Evolutionary conservation across 2,888 invertebrate genomes (phyloP).

Genomic region (Holacanthella duospinosa): DNA sequence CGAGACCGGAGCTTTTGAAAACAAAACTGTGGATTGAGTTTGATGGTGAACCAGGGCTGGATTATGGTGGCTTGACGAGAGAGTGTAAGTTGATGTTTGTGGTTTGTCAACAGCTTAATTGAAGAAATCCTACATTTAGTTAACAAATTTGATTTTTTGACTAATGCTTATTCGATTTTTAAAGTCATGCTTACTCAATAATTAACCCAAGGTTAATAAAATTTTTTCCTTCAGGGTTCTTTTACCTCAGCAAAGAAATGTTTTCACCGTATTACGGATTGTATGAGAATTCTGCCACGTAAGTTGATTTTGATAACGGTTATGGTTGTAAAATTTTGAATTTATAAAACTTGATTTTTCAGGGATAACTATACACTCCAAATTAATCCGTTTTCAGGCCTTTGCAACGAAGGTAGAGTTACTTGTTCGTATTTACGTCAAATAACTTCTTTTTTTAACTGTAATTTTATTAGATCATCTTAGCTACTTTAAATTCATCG

Average conservation of each 20-base stretch:
- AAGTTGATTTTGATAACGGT: conserved; percentile 42
- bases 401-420: conserved; percentile 80
- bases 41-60: conserved; percentile 89
- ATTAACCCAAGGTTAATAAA: too few species aligned
- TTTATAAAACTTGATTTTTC: conserved; percentile 34
- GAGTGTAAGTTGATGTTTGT: too few species aligned
- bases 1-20: conserved; percentile 81
- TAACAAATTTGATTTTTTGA: too few species aligned
- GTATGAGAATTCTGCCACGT: conserved; percentile 99
- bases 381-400: conserved; percentile 94
- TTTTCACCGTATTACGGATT: conserved; percentile 99
- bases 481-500: conserved; percentile 96
- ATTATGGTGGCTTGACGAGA: conserved; percentile 91
- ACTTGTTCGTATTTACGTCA: background rate
- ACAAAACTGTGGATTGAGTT: conserved; percentile 99
- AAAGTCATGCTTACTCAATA: too few species aligned
- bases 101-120: too few species aligned
- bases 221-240: too few species aligned
- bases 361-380: conserved; percentile 97
- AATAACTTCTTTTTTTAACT: background rate
- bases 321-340: background rate
- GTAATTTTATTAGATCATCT: conserved; percentile 1
- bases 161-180: too few species aligned
- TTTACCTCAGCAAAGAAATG: conserved; percentile 96
- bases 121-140: too few species aligned